Evolutionary conservation across 2,888 invertebrate genomes (phyloP).

Genomic region (Galeruca laticollis): DNA sequence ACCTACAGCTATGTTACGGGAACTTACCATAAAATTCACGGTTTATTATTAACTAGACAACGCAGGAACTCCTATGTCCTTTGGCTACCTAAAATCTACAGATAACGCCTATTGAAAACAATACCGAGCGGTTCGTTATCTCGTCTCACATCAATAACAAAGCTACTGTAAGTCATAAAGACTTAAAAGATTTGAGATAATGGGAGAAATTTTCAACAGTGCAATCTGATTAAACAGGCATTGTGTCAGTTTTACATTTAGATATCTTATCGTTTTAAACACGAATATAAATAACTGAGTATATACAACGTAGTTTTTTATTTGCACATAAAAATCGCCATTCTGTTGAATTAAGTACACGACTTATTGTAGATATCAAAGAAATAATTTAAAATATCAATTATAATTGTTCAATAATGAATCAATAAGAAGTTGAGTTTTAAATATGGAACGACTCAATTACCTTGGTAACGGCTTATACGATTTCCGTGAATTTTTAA

Average conservation of each 20-base stretch:
- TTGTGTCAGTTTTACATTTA: conserved; percentile 35
- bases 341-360: no score
- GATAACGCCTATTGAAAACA: conserved; percentile 32
- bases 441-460: no score
- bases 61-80: conserved; percentile 13
- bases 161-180: conserved; percentile 40
- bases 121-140: conserved; percentile 32
- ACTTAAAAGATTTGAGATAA: conserved; percentile 24
- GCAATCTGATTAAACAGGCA: conserved; percentile 41
- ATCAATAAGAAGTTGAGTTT: no score
- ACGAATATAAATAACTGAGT: conserved; percentile 16
- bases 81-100: conserved; percentile 23
- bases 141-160: conserved; percentile 35
- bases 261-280: conserved; percentile 20
- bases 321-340: no score
- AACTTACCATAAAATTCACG: not conserved
- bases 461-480: no score
- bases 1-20: not conserved
- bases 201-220: conserved; percentile 19
- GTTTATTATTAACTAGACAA: conserved; percentile 15
- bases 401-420: no score
- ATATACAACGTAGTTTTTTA: no score
- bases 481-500: no score
- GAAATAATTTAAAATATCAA: no score
- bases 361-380: no score